Evolutionary conservation across 35 echinoderm and acorn worm species (phyloP).

Genomic region (Stichopus chloronotus): DNA sequence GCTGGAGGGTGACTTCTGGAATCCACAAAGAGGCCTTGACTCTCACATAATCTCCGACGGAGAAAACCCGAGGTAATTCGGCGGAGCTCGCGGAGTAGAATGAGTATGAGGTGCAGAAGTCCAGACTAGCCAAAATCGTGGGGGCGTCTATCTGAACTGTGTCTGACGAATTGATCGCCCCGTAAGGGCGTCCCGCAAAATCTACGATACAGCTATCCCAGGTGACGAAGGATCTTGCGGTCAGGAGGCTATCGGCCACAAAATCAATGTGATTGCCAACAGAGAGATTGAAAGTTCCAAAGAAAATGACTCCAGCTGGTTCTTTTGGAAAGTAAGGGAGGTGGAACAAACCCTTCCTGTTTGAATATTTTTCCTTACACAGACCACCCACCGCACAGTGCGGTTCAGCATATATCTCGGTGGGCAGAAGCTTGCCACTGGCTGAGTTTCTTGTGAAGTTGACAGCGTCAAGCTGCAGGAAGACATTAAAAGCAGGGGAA

Average conservation of each 20-base stretch:
- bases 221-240: slow-evolving; percentile 43
- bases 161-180: slow-evolving; percentile 62
- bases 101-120: slow-evolving; percentile 72
- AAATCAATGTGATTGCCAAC: slow-evolving; percentile 82
- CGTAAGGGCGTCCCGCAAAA: slow-evolving; percentile 69
- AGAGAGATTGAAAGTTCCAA: slow-evolving; percentile 67
- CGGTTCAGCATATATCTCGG: background rate
- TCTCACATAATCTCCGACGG: slow-evolving; percentile 74
- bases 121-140: slow-evolving; percentile 53
- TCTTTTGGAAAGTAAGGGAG: slow-evolving; percentile 66
- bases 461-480: slow-evolving; percentile 63
- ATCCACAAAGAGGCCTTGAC: slow-evolving; percentile 66
- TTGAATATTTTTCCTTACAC: slow-evolving; percentile 65
- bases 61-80: slow-evolving; percentile 65
- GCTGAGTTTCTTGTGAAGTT: slow-evolving; percentile 75
- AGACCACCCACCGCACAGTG: slow-evolving; percentile 1
- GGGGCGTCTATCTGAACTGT: slow-evolving; percentile 72
- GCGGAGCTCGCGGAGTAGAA: slow-evolving; percentile 18
- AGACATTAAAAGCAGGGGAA: slow-evolving; percentile 72
- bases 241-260: slow-evolving; percentile 74
- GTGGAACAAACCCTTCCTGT: slow-evolving; percentile 65
- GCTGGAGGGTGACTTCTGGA: slow-evolving; percentile 76
- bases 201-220: slow-evolving; percentile 83
- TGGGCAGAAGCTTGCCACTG: background rate
- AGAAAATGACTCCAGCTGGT: slow-evolving; percentile 54